phyloP scores from a whole-genome alignment of 2,888 invertebrate genomes.

The Eristalis tenax region DNA sequence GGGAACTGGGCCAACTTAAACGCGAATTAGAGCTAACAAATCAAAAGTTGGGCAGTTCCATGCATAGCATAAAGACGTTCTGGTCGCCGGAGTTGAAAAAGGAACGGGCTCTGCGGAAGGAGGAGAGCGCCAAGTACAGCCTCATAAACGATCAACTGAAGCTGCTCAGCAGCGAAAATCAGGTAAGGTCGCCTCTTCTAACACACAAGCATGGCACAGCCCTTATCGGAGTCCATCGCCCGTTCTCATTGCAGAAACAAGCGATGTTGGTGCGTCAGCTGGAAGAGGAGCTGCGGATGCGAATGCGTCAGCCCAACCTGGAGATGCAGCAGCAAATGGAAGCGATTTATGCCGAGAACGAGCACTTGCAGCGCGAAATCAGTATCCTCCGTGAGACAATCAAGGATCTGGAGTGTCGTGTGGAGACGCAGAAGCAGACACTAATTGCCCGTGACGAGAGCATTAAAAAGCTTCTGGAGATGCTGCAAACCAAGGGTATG shows the following conservation, averaged over 20 bases:
- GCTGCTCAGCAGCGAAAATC: slow-evolving; percentile 96
- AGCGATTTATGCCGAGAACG: slow-evolving; percentile 94
- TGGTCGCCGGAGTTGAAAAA: slow-evolving; percentile 99
- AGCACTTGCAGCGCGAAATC: slow-evolving; percentile 95
- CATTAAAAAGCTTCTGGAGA: slow-evolving; percentile 98
- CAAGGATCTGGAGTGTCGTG: slow-evolving; percentile 97
- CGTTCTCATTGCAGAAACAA: slow-evolving; percentile 88
- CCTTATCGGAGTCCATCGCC: neutral
- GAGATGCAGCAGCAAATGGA: slow-evolving; percentile 97
- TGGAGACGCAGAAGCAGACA: slow-evolving; percentile 99
- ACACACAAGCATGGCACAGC: no score
- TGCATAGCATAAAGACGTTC: slow-evolving; percentile 99
- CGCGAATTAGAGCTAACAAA: slow-evolving; percentile 97
- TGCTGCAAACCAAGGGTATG: slow-evolving; percentile 98
- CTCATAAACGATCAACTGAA: slow-evolving; percentile 98
- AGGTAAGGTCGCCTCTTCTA: slow-evolving; percentile 84
- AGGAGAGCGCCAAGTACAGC: slow-evolving; percentile 98
- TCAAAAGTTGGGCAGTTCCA: slow-evolving; percentile 98
- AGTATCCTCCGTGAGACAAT: slow-evolving; percentile 96
- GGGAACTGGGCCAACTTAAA: slow-evolving; percentile 94
- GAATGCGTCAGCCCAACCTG: slow-evolving; percentile 94
- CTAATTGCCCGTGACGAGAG: slow-evolving; percentile 97
- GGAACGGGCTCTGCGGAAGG: slow-evolving; percentile 96
- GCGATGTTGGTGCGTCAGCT: slow-evolving; percentile 95
- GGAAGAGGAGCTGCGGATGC: slow-evolving; percentile 93